Percentiles rank a stretch among this genome's conserved stretches.
phyloP scores from a whole-genome alignment of 2,113 vertebrate species.

The Semnornis frantzii region DNA sequence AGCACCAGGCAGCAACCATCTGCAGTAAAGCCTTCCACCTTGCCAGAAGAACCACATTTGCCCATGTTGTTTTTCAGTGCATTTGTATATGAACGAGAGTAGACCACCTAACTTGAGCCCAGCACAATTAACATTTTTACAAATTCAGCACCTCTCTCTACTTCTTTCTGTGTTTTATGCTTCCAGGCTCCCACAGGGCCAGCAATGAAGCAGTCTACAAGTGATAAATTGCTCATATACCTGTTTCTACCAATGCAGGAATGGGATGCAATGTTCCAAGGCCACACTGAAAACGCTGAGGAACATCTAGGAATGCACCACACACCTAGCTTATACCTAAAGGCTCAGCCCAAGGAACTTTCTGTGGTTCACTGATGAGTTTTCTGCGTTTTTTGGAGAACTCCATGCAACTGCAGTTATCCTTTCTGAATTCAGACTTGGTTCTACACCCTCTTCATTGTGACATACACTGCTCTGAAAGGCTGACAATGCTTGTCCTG shows the following conservation, averaged over 20 bases:
- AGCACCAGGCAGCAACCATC: accelerated
- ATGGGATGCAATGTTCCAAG: background rate
- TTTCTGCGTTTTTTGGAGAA: background rate
- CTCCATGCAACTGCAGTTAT: background rate
- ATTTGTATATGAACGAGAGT: background rate
- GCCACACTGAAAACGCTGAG: background rate
- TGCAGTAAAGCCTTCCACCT: accelerated
- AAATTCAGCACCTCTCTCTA: background rate
- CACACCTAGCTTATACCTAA: background rate
- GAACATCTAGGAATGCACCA: background rate
- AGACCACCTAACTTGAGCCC: background rate
- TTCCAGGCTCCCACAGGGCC: background rate
- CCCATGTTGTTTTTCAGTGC: background rate
- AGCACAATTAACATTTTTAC: background rate
- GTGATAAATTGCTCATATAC: background rate
- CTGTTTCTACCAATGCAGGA: background rate
- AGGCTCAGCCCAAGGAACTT: background rate
- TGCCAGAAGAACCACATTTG: background rate
- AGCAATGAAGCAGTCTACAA: background rate
- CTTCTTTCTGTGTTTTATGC: background rate
- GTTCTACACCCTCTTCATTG: slow-evolving; percentile 11
- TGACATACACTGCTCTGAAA: background rate
- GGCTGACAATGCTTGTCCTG: background rate
- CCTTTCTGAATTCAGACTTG: slow-evolving; percentile 5
- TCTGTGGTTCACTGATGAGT: background rate